Base-by-base conservation (phyloP, 2,797 vertebrate species). In the Notamacropus eugenii region DNA sequence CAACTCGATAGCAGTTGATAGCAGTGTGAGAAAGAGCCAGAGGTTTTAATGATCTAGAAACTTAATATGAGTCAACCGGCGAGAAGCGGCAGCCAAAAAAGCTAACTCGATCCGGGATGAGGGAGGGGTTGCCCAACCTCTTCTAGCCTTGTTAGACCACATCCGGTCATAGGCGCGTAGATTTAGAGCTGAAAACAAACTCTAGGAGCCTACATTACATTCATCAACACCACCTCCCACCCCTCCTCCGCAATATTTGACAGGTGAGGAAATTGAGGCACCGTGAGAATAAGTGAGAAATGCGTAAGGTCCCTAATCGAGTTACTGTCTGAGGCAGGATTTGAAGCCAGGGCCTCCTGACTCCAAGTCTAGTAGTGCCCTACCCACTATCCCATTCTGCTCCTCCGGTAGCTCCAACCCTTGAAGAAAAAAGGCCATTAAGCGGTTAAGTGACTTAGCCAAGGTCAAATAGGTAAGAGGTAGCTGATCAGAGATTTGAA, bases 401-500 rank as follows among this genome's bases (percentile, higher is more conserved):
- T 46, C 22, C 40, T 82, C 6, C 40, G 27, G 46, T 40, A 11
- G 22, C 8, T 54, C 94, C 94, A 93, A 54, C 50, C 93, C 57
- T 90, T 56, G 93, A 54, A 54, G 28, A 90, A 93, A 55, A 74
- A 93, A 93, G 46, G 67, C 92, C 11, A 29, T 91, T 52, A 57
- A 58, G 92, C 14, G 34, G 3, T 27, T 24, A 93, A 50, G n/a
- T 92, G 46, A 95, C 50, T 93, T 93, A 31, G 11, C 40, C 16
- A 55, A 92, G 54, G 57, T 46, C 58, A 93, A 55, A 94, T n/a
- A 19, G 54, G 50, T 22, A 91, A 91, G 24, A 92, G 52, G 95
- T 52, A n/a, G 11, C 22, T 34, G 62, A 59, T 14, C 14, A 97
- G 55, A 14, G 58, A 67, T 94, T 94, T 95, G 96, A 97, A 95